Evolutionary conservation across 1,140 invertebrate genomes (phyloP), one percentile per base, ranked within the genome.

Genomic region (Psix sp.): DNA sequence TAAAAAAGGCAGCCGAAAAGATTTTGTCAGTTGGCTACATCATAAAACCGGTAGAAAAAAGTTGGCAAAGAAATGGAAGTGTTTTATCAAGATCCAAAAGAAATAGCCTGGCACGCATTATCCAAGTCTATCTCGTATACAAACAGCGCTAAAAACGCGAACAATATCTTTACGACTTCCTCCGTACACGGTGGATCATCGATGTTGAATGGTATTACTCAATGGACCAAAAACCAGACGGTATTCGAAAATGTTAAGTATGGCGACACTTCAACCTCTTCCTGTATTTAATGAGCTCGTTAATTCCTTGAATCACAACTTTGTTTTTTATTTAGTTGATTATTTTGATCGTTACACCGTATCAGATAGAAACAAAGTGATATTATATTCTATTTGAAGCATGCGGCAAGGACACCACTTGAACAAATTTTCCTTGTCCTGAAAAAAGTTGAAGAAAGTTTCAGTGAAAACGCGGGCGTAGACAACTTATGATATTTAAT

Each of bases 401-500:
- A n/a, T n/a, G n/a, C n/a, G n/a, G n/a, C n/a, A n/a, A n/a, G n/a
- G n/a, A n/a, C n/a, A n/a, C n/a, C n/a, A n/a, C n/a, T n/a, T n/a
- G 26, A 29, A 29, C 7, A 29, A 29, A 29, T 9, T 9, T 24
- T 24, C 4, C 9, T 24, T 24, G 4, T 24, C 9, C 9, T 4
- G n/a, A 33, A 4, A 33, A 33, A 10, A 35, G 2, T 35, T 11
- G 2, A 46, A 46, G 52, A 73, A 43, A n/a, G n/a, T n/a, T n/a
- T n/a, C n/a, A n/a, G n/a, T n/a, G n/a, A n/a, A n/a, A n/a, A n/a
- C n/a, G n/a, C n/a, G n/a, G n/a, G n/a, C n/a, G n/a, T n/a, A 36
- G 21, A 67, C 71, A 66, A 81, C 79, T 80, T 11, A 40, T 75
- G 77, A 80, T 80, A 78, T 83, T 86, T 85, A 85, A 84, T 85